These are phyloP conservation scores for Gryon sp. DNA, from an alignment of 1,140 invertebrate genomes.

Conservation along the genomic window DNA sequence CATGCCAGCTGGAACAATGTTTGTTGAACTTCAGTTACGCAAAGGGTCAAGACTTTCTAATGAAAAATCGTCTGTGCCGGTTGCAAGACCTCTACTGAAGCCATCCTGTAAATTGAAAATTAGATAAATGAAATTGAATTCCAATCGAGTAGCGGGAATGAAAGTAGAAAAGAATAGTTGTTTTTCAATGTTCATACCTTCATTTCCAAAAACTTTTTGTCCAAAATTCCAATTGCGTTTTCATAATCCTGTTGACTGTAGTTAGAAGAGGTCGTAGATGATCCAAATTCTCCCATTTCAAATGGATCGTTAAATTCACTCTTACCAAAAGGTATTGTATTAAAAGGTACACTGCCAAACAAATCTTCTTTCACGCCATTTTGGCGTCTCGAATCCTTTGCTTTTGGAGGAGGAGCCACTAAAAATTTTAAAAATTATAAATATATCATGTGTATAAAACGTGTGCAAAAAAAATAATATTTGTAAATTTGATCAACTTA, in stretches of 20 bases:
- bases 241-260: constrained; percentile 82
- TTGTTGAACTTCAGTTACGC: constrained; percentile 75
- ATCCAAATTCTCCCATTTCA: constrained; percentile 89
- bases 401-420: constrained; percentile 90
- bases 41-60: constrained; percentile 91
- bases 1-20: constrained; percentile 51
- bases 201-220: constrained; percentile 90
- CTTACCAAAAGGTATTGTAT: constrained; percentile 76
- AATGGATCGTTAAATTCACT: constrained; percentile 82
- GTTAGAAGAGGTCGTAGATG: constrained; percentile 74
- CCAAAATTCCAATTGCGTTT: constrained; percentile 86
- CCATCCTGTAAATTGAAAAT: constrained; percentile 88
- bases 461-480: too few relatives aligned
- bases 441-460: too few relatives aligned
- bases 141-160: too few relatives aligned
- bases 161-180: too few relatives aligned
- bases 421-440: constrained; percentile 63
- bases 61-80: constrained; percentile 92
- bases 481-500: constrained; percentile 80
- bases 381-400: constrained; percentile 85
- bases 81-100: constrained; percentile 88
- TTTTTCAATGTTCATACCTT: constrained; percentile 83
- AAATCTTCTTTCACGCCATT: constrained; percentile 80
- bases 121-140: too few relatives aligned
- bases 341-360: constrained; percentile 82